phyloP scores from a whole-genome alignment of 2,888 invertebrate species.

The Clusia tigrina region DNA sequence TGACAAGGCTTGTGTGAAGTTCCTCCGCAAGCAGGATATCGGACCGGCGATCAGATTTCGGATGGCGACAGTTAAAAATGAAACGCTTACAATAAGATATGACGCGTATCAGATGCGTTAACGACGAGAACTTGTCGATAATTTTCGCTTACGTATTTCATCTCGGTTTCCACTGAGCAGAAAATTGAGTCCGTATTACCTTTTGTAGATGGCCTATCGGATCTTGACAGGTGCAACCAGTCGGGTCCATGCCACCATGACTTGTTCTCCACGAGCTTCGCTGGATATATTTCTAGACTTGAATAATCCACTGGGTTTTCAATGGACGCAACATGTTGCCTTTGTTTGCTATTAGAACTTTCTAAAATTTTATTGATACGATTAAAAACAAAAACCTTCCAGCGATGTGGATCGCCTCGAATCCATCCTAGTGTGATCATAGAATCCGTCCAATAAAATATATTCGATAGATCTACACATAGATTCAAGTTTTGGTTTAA shows the following conservation, averaged over 20 bases:
- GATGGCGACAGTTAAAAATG: background rate
- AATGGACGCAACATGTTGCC: slow-evolving; percentile 16
- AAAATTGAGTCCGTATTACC: background rate
- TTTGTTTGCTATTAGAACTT: background rate
- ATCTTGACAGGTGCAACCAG: slow-evolving; percentile 8
- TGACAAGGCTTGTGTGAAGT: too few species aligned
- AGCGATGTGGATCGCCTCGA: too few species aligned
- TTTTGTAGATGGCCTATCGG: background rate
- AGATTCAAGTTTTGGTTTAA: background rate
- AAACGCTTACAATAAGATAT: background rate
- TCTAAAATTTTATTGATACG: too few species aligned
- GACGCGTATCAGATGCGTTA: background rate
- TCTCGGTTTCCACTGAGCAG: background rate
- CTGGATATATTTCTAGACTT: slow-evolving; percentile 1
- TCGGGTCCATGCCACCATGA: slow-evolving; percentile 24
- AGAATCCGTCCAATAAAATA: slow-evolving; percentile 1
- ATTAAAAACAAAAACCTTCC: too few species aligned
- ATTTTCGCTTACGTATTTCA: background rate
- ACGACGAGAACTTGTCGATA: background rate
- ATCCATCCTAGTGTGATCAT: background rate
- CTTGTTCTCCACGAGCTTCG: background rate
- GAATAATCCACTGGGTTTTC: slow-evolving; percentile 2
- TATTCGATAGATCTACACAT: background rate
- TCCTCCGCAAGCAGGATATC: too few species aligned
- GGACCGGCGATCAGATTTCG: too few species aligned